These are phyloP conservation scores for Sphaeramia orbicularis DNA, from an alignment of 2,797 vertebrate species.

Conservation along the genomic window DNA sequence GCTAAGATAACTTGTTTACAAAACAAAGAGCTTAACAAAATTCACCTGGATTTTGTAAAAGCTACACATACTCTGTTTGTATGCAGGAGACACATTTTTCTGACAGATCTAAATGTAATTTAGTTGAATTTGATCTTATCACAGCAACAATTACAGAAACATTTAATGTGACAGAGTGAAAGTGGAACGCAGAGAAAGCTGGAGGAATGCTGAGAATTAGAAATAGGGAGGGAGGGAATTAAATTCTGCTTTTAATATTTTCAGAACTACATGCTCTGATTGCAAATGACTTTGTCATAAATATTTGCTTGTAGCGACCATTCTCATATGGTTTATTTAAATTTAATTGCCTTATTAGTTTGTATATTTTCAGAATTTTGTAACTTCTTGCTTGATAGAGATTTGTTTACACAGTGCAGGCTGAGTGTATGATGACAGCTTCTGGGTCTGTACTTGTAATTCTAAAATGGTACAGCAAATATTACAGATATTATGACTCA, in stretches of 20 bases:
- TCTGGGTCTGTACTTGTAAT: not conserved
- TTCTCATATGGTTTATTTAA: not conserved
- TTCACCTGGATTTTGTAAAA: slow-evolving; percentile 9
- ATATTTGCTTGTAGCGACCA: not conserved
- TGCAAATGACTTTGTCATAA: not conserved
- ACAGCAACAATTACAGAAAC: slow-evolving; percentile 40
- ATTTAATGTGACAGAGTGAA: slow-evolving; percentile 42
- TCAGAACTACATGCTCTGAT: not conserved
- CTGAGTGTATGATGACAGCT: too few species aligned
- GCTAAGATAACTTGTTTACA: slow-evolving; percentile 3
- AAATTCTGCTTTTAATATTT: not conserved
- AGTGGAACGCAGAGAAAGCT: not conserved
- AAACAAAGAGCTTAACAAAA: slow-evolving; percentile 16
- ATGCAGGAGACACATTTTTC: slow-evolving; percentile 29
- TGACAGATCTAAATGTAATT: slow-evolving; percentile 39
- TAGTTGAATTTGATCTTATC: slow-evolving; percentile 49
- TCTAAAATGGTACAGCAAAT: not conserved
- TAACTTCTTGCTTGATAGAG: not conserved
- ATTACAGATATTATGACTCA: not conserved
- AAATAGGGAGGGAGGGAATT: slow-evolving; percentile 10
- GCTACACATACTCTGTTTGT: slow-evolving; percentile 28
- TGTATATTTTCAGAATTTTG: not conserved
- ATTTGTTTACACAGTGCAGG: not conserved
- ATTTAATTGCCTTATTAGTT: not conserved
- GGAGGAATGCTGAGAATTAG: slow-evolving; percentile 6